Base-by-base conservation (phyloP, 1,140 invertebrate genomes). In the Microplitis mediator region DNA sequence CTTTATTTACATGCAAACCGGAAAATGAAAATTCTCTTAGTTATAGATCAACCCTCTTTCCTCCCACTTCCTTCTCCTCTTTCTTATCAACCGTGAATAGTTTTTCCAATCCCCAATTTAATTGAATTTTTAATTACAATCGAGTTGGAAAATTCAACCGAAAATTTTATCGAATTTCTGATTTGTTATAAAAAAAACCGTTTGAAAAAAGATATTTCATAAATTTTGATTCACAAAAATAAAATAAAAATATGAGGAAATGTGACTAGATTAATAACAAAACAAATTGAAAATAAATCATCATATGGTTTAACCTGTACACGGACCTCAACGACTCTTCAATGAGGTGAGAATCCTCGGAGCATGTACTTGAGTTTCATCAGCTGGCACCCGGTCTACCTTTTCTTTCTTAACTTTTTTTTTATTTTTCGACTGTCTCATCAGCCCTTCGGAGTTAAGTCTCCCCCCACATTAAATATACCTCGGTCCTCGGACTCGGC, bases 311-410 rank as follows among this genome's bases (percentile, higher is more conserved):
- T 56, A 23, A 23, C 23, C 23, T 23, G 23, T 23, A 23, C 23
- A 23, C 23, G 52, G 16, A 68, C 45, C 31, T 36, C 16, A 9
- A 23, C 54, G 16, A 31, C 31, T 8, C 56, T 16, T 8, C 4
- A 58, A 31, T 58, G 56, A 58, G 16, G 14, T 31, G 56, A 16
- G 9, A 31, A 58, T 58, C 56, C 56, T 31, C 56, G 6, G 8
- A 58, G 23, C 23, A 58, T 58, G 16, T 31, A 58, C 56, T 45
- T 11, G 39, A 56, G 34, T 52, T 23, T 63, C 70, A 72, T 72
- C 70, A 72, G 70, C 70, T 72, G 70, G 70, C 70, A 72, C 62
- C 32, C 50, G 51, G 60, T 62, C 32, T n/a, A 23, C 31, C 65
- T 67, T 32, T 11, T 39, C 23, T 45, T 31, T 11, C 61, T 35